A percentile compares a stretch with the other conserved stretches of the same genome.
Conservation (phyloP, 2,113 vertebrate species). For the Lycocorax pyrrhopterus region DNA sequence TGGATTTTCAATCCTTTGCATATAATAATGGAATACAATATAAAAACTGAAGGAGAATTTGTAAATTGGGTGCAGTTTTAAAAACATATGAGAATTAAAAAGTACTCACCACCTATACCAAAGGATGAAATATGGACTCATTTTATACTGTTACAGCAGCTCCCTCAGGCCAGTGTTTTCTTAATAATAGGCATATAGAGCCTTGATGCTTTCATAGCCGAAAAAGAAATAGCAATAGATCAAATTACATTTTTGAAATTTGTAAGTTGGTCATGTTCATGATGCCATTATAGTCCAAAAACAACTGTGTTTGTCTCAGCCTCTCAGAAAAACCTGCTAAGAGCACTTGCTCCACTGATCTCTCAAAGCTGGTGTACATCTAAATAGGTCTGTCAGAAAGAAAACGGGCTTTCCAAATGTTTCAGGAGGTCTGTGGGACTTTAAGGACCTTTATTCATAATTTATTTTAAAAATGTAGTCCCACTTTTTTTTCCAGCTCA, state of each 20-base stretch:
- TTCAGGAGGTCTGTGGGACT: neutral
- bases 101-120: neutral
- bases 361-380: neutral
- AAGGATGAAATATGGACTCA: no score
- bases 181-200: neutral
- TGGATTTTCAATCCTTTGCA: neutral
- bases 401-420: neutral
- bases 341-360: neutral
- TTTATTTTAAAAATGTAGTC: neutral
- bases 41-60: neutral
- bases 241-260: neutral
- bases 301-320: neutral
- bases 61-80: neutral
- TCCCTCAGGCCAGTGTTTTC: neutral
- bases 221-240: neutral
- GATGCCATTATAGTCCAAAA: neutral
- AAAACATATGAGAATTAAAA: neutral
- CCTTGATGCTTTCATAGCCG: neutral
- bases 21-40: neutral
- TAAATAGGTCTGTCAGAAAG: neutral
- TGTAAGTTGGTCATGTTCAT: neutral
- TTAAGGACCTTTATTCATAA: neutral
- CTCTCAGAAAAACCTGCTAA: neutral
- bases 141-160: neutral
- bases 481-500: neutral